Conservation (phyloP, 1,140 invertebrate species). For the Aphelinus certus region DNA sequence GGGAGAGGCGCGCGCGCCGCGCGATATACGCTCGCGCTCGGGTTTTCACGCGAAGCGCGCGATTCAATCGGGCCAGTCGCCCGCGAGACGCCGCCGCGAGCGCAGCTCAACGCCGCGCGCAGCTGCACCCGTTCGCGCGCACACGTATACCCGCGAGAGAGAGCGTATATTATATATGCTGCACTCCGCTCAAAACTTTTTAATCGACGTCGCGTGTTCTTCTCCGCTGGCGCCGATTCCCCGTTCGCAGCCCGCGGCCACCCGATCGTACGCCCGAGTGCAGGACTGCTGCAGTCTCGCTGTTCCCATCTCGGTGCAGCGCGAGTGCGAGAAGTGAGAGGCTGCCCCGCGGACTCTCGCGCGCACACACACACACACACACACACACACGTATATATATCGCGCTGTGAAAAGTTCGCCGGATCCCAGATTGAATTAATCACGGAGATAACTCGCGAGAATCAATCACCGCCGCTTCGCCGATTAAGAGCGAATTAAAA, state of each 20-base stretch:
- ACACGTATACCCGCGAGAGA: too few species aligned
- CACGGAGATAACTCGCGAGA: too few species aligned
- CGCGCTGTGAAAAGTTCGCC: too few species aligned
- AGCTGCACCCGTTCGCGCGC: too few species aligned
- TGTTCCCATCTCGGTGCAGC: background rate
- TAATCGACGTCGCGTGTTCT: background rate
- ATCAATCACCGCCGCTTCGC: too few species aligned
- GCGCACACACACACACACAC: background rate
- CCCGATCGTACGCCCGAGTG: too few species aligned
- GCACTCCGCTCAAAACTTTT: background rate
- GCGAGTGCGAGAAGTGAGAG: too few species aligned
- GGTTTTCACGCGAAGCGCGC: background rate
- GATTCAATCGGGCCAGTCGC: background rate
- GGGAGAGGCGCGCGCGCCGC: background rate
- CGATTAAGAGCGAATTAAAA: too few species aligned
- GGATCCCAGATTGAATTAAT: too few species aligned
- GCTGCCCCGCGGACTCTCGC: too few species aligned
- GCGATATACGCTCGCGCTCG: background rate
- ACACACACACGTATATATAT: background rate
- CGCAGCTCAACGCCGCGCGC: slow-evolving; percentile 21
- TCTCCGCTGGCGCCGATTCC: too few species aligned
- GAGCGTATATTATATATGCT: background rate
- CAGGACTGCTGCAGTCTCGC: background rate
- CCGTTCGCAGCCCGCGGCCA: too few species aligned
- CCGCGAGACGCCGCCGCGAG: slow-evolving; percentile 21